Evolutionary conservation across 1,140 invertebrate genomes (phyloP).

Genomic region (Calephelis virginiensis): DNA sequence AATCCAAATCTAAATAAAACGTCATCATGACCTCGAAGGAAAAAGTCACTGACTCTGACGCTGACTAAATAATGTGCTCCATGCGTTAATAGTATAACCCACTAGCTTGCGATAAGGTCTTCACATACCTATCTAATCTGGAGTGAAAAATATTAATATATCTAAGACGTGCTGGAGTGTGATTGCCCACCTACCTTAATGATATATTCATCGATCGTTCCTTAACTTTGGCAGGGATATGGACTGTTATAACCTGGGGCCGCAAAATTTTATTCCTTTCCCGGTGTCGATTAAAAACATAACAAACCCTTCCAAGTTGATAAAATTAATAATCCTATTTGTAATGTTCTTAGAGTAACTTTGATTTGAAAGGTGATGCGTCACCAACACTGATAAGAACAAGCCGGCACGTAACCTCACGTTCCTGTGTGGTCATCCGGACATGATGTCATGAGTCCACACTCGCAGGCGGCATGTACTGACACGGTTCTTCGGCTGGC

Average conservation of each 20-base stretch:
- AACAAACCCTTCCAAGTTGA: background rate
- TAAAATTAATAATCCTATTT: conserved; percentile 12
- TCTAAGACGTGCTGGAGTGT: too few relatives aligned
- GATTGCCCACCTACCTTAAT: too few relatives aligned
- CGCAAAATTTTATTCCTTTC: background rate
- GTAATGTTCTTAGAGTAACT: conserved; percentile 16
- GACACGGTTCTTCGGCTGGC: conserved; percentile 50
- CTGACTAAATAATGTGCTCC: too few relatives aligned
- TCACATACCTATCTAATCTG: too few relatives aligned
- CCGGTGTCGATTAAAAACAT: background rate
- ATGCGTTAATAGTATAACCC: too few relatives aligned
- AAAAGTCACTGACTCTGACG: too few relatives aligned
- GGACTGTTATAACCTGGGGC: background rate
- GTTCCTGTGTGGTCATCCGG: conserved; percentile 65
- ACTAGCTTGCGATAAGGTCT: too few relatives aligned
- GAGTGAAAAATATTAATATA: too few relatives aligned
- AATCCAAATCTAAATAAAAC: too few relatives aligned
- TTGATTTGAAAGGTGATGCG: conserved; percentile 15
- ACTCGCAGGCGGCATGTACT: conserved; percentile 52
- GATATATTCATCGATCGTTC: too few relatives aligned
- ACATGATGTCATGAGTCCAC: conserved; percentile 68
- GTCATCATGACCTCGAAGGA: too few relatives aligned
- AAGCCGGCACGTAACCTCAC: conserved; percentile 43
- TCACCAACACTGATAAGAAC: conserved; percentile 8
- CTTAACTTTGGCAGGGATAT: too few relatives aligned